phyloP scores from a whole-genome alignment of 2,797 vertebrate genomes.

The Podargus strigoides region DNA sequence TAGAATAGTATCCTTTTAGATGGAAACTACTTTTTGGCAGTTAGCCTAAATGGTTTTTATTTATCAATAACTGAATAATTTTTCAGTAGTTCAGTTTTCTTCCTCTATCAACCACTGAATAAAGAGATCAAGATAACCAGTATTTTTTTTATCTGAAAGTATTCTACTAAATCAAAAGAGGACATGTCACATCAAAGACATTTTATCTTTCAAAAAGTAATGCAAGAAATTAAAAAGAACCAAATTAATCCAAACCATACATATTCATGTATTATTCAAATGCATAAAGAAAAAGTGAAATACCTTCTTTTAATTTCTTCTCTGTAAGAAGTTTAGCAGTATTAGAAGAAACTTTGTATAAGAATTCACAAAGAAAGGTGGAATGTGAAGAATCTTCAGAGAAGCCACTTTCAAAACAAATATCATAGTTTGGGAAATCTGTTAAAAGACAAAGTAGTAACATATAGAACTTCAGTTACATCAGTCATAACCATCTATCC shows the following conservation, averaged over 20 bases:
- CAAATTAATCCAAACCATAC: background rate
- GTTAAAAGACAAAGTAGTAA: constrained; percentile 12
- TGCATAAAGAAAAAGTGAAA: background rate
- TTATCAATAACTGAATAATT: background rate
- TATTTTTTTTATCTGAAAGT: background rate
- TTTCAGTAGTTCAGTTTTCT: background rate
- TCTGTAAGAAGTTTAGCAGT: constrained; percentile 77
- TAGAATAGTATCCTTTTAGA: background rate
- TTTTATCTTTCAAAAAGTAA: background rate
- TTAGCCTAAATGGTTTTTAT: background rate
- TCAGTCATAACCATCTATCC: background rate
- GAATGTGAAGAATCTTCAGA: constrained; percentile 70
- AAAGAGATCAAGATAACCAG: background rate
- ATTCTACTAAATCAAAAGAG: background rate
- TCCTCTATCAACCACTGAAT: background rate
- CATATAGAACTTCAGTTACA: background rate
- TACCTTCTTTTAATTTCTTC: constrained; percentile 88
- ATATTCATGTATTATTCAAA: background rate
- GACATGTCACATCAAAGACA: background rate
- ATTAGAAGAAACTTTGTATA: constrained; percentile 82
- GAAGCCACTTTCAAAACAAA: constrained; percentile 72
- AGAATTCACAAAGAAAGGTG: constrained; percentile 89
- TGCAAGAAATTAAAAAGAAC: background rate
- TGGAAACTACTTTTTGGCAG: background rate
- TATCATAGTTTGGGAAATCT: constrained; percentile 87